Evolutionary conservation across 2,888 invertebrate species (phyloP), one percentile per base, ranked within the genome.

Genomic region (Lepidocyrtinus sp.): DNA sequence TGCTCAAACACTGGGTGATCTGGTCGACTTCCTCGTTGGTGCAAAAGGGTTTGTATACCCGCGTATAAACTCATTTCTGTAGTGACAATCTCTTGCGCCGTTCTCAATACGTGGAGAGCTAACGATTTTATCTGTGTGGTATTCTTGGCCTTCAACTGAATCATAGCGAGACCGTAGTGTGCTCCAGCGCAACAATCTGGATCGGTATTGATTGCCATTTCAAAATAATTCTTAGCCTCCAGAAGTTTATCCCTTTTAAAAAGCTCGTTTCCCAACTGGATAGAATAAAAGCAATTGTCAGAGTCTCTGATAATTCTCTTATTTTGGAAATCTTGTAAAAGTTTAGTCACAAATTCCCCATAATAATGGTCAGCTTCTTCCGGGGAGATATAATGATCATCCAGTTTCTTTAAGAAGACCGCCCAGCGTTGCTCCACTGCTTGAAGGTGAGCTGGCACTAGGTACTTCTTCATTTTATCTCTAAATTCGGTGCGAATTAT

Each of bases 371-470:
- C n/a, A 12, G 59, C 67, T 17, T 19, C n/a, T 7, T 5, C 36
- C 5, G 12, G 36, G 5, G 5, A 7, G 12, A 69, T 73, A 1
- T 5, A 1, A 12, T 64, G 63, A n/a, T 82, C 82, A 59, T 79
- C 77, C 0, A 80, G 1, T 27, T 25, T 59, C 26, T 25, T 62
- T 12, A 82, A 12, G 25, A 82, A 73, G 24, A 72, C 63, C 36
- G 80, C 75, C 80, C 80, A 82, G 22, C 59, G 25, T 24, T 82
- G 70, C 61, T 82, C 79, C 5, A 78, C 22, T 2, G 77, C 62
- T 61, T 71, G 69, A 1, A 82, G 25, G 22, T 22, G 2, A 59
- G 63, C 46, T n/a, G n/a, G n/a, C n/a, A n/a, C n/a, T n/a, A n/a
- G n/a, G n/a, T n/a, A n/a, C n/a, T n/a, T n/a, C n/a, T n/a, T n/a